A percentile compares a stretch with the other conserved stretches of the same genome.
Conservation (phyloP, 2,797 vertebrate species). For the Pipistrellus pipistrellus region DNA sequence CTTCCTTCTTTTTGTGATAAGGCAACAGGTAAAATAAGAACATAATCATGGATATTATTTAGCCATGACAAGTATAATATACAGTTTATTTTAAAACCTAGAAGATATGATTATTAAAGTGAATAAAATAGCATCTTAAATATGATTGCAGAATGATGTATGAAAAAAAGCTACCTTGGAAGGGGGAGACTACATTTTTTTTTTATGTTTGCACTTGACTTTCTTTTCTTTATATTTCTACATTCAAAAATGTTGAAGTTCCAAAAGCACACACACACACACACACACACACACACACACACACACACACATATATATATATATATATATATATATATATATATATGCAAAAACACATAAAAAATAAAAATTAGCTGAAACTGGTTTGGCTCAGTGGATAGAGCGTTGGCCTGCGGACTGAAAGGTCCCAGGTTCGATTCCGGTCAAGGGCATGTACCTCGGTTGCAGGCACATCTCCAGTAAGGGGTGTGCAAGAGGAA, state of each 20-base stretch:
- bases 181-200: background rate
- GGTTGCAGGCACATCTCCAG: too few species aligned
- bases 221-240: background rate
- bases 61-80: background rate
- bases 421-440: too few species aligned
- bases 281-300: too few species aligned
- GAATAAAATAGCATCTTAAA: background rate
- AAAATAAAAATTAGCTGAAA: background rate
- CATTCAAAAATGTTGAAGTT: background rate
- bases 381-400: too few species aligned
- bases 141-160: background rate
- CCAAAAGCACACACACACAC: background rate
- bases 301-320: too few species aligned
- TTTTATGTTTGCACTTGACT: background rate
- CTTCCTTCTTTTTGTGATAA: constrained; percentile 8
- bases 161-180: background rate
- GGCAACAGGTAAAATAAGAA: constrained; percentile 28
- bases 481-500: too few species aligned
- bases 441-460: too few species aligned
- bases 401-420: too few species aligned
- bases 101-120: background rate
- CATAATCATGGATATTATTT: background rate
- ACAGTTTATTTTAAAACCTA: background rate
- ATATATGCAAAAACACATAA: background rate
- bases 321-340: too few species aligned